Evolutionary conservation across 2,797 vertebrate genomes (phyloP).

Genomic region (Benthosema pterotum): DNA sequence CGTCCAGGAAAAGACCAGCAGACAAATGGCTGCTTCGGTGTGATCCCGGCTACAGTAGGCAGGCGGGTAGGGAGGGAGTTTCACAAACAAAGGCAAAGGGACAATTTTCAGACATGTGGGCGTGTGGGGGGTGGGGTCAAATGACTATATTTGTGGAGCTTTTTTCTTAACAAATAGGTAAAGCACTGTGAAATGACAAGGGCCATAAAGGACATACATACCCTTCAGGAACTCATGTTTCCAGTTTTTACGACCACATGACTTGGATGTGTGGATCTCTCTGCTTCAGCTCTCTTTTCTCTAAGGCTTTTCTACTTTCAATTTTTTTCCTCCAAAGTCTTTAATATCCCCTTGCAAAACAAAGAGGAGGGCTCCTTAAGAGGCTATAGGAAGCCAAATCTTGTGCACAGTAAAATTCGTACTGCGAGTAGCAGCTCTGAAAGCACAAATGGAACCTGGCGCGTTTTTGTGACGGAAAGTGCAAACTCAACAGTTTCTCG

Average conservation of each 20-base stretch:
- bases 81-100: background rate
- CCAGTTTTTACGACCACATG: background rate
- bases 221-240: background rate
- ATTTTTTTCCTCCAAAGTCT: background rate
- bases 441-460: background rate
- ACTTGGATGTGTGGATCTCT: background rate
- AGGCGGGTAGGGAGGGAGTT: background rate
- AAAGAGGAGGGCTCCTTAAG: background rate
- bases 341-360: background rate
- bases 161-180: background rate
- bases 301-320: background rate
- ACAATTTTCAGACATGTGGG: background rate
- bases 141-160: background rate
- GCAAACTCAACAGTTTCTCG: constrained; percentile 32
- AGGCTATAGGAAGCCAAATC: background rate
- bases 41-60: constrained; percentile 13
- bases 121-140: background rate
- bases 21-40: constrained; percentile 14
- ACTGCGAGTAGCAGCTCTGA: too few species aligned
- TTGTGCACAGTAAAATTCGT: too few species aligned
- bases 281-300: background rate
- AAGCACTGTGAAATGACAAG: background rate
- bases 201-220: background rate
- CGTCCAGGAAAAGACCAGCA: constrained; percentile 19
- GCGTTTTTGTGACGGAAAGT: constrained; percentile 31